Conservation (phyloP, 2,888 invertebrate genomes). For the Xylocampa areola region DNA sequence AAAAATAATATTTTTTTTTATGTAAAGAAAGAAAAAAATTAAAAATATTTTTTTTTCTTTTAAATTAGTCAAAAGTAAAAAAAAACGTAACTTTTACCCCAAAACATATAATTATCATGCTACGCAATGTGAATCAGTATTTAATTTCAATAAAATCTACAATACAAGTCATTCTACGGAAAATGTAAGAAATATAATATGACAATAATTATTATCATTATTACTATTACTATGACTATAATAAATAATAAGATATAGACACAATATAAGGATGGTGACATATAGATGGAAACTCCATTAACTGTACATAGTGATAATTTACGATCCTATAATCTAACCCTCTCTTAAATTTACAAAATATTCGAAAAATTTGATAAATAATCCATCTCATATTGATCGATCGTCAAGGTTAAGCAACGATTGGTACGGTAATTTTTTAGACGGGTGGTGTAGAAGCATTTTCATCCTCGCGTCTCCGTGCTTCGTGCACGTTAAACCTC, state of each 20-base stretch:
- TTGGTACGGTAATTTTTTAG: too few relatives aligned
- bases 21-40: too few relatives aligned
- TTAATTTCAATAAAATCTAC: neutral
- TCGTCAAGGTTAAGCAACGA: too few relatives aligned
- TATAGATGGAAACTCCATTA: neutral
- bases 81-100: neutral
- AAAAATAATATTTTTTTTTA: too few relatives aligned
- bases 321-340: neutral
- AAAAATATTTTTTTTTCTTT: neutral
- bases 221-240: neutral
- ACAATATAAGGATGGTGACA: neutral
- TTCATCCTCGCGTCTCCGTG: too few relatives aligned
- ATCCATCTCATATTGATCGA: too few relatives aligned
- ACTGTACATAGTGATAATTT: neutral
- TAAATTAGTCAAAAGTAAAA: neutral
- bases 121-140: neutral
- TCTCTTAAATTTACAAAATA: too few relatives aligned
- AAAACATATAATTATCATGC: neutral
- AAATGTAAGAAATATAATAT: neutral
- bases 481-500: too few relatives aligned
- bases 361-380: too few relatives aligned
- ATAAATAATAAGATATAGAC: neutral
- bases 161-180: constrained; percentile 1
- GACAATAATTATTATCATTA: neutral
- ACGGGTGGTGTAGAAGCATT: too few relatives aligned